A percentile compares a stretch with the other conserved stretches of the same genome.
phyloP scores from a whole-genome alignment of 2,888 invertebrate genomes.

The Mesopsocus fuscifrons region DNA sequence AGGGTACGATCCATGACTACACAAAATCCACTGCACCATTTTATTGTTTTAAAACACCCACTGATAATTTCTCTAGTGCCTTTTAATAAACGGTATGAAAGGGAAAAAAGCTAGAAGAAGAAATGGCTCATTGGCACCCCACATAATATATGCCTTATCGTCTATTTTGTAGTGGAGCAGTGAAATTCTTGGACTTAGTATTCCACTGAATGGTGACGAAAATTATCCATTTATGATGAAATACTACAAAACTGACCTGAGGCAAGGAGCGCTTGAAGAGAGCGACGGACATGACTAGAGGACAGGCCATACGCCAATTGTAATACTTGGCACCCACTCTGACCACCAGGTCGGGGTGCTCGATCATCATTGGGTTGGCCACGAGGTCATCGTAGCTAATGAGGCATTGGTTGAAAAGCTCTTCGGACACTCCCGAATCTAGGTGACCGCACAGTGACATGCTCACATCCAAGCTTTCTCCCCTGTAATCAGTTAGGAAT shows the following conservation, averaged over 20 bases:
- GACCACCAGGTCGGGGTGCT: conserved; percentile 67
- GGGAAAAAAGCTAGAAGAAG: too few relatives aligned
- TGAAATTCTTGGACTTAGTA: too few relatives aligned
- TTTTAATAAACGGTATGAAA: too few relatives aligned
- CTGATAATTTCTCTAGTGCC: too few relatives aligned
- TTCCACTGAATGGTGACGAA: too few relatives aligned
- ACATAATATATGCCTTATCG: too few relatives aligned
- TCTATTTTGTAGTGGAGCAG: too few relatives aligned
- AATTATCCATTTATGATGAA: conserved; percentile 1
- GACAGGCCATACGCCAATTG: conserved; percentile 80
- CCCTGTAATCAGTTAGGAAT: too few relatives aligned
- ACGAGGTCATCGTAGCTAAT: conserved; percentile 39
- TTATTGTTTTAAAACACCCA: too few relatives aligned
- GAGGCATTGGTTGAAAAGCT: conserved; percentile 39
- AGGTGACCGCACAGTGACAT: conserved; percentile 61
- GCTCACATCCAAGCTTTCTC: conserved; percentile 32
- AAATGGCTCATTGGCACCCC: too few relatives aligned
- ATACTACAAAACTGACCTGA: conserved; percentile 27
- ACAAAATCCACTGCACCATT: too few relatives aligned
- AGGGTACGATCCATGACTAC: too few relatives aligned
- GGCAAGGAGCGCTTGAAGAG: conserved; percentile 75
- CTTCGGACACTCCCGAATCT: conserved; percentile 30
- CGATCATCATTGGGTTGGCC: conserved; percentile 47
- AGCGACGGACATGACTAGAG: conserved; percentile 70
- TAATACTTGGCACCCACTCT: conserved; percentile 74